A percentile compares a stretch with the other conserved stretches of the same genome.
Evolutionary conservation across 35 echinoderm and acorn worm species (phyloP).

Genomic region (Heliocidaris erythrogramma): DNA sequence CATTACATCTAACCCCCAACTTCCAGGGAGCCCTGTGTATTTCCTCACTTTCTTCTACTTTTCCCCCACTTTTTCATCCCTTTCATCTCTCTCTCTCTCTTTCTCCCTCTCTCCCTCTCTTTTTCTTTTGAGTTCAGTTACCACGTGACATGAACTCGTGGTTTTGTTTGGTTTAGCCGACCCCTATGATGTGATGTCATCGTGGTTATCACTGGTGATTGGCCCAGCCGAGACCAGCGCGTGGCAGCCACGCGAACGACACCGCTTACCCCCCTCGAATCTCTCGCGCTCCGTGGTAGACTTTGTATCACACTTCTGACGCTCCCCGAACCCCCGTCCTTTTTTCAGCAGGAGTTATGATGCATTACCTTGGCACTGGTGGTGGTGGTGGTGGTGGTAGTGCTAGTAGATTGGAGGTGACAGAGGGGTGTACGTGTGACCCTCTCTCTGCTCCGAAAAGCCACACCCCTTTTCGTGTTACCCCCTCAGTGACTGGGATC

Average conservation of each 20-base stretch:
- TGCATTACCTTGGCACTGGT: background rate
- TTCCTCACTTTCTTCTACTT: background rate
- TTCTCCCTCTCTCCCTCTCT: background rate
- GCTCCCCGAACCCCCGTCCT: background rate
- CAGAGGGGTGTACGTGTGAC: background rate
- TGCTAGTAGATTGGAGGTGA: background rate
- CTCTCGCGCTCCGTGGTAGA: background rate
- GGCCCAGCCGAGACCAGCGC: conserved; percentile 1
- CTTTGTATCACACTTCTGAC: background rate
- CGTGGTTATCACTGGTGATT: conserved; percentile 27
- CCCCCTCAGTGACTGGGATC: background rate
- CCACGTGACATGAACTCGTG: conserved; percentile 12
- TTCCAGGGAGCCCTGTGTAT: background rate
- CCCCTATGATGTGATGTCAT: conserved; percentile 26
- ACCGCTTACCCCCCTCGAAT: background rate
- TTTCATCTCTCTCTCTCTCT: background rate
- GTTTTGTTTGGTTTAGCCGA: conserved; percentile 26
- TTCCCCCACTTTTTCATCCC: background rate
- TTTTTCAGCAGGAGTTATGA: background rate
- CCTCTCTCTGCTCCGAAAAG: background rate
- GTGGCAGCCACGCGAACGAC: conserved; percentile 38
- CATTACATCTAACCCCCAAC: background rate
- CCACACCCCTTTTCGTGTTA: background rate
- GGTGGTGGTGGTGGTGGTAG: background rate
- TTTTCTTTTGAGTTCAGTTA: background rate